Evolutionary conservation across 2,888 invertebrate genomes (phyloP).

Genomic region (Ptilodon capucinus): DNA sequence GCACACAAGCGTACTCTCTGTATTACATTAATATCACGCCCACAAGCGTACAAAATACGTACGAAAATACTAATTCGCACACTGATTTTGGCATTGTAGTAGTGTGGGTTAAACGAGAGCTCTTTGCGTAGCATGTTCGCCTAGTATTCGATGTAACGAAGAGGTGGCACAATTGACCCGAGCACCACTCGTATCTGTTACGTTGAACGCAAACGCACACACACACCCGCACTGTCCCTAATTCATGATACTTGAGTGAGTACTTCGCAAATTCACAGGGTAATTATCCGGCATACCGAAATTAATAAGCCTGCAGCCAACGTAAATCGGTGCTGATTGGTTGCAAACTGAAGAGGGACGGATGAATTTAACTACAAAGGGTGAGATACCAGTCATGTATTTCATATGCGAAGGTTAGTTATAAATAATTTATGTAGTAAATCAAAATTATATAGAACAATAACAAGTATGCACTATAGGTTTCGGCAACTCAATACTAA

Average conservation of each 20-base stretch:
- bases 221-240: slow-evolving; percentile 47
- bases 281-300: slow-evolving; percentile 76
- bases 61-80: slow-evolving; percentile 35
- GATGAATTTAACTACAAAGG: slow-evolving; percentile 80
- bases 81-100: slow-evolving; percentile 34
- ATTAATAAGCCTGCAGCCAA: slow-evolving; percentile 72
- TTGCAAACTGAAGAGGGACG: slow-evolving; percentile 71
- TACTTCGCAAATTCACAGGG: slow-evolving; percentile 76
- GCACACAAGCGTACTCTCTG: slow-evolving; percentile 35
- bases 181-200: slow-evolving; percentile 59
- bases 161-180: slow-evolving; percentile 58
- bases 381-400: slow-evolving; percentile 49
- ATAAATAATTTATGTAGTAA: not conserved
- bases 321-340: slow-evolving; percentile 73
- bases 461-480: no score
- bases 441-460: not conserved
- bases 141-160: slow-evolving; percentile 72
- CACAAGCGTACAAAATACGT: slow-evolving; percentile 20
- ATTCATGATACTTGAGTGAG: slow-evolving; percentile 70
- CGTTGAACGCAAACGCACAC: slow-evolving; percentile 53
- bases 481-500: not conserved
- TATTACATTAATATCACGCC: slow-evolving; percentile 33
- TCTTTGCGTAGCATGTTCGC: slow-evolving; percentile 49
- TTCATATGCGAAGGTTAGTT: slow-evolving; percentile 12
- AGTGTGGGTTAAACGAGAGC: slow-evolving; percentile 46